Base-by-base conservation (phyloP, 2,797 vertebrate genomes). In the Acanthurus tractus region DNA sequence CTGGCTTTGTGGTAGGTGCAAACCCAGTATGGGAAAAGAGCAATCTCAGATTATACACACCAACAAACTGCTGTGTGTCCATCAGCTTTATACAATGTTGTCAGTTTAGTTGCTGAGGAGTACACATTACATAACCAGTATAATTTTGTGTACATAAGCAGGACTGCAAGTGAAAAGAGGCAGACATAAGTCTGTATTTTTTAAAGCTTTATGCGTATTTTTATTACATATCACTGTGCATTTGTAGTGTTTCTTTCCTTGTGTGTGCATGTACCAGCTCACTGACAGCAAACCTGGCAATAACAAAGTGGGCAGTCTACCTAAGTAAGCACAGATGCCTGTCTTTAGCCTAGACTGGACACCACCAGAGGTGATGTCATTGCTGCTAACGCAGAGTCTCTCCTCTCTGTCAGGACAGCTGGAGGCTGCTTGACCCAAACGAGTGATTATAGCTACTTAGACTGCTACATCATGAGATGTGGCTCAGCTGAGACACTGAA, bases 281-380 rank as follows among this genome's bases (percentile, higher is more conserved):
- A 70, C 55, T 82, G 68, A 76, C 80, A 87, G 81, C 38, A 62
- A 69, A 58, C 8, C 83, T 91, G 86, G 82, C 82, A 90, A 12
- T 49, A 70, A 81, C 74, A 78, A 48, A 74, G 25, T 85, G 94
- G 93, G 92, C 92, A 78, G 64, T 56, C 74, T 86, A 92, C 85
- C 87, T 87, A 82, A 85, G 77, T 80, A 89, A 92, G 89, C 87
- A 92, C 89, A 93, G 88, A 93, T 91, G 88, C 76, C 74, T 84
- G 79, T 88, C 56, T 70, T 86, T 79, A 77, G 81, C 71, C 74
- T 36, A 83, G 75, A 84, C 88, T 90, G 91, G 85, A 90, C 77
- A 69, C 79, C 81, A 92, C 81, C 82, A 84, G 80, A 73, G 77
- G 74, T 95, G 93, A 95, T 90, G 94, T 95, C 90, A 95, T 82